Base-by-base conservation (phyloP, 2,113 vertebrate genomes). In the Pristiophorus japonicus region DNA sequence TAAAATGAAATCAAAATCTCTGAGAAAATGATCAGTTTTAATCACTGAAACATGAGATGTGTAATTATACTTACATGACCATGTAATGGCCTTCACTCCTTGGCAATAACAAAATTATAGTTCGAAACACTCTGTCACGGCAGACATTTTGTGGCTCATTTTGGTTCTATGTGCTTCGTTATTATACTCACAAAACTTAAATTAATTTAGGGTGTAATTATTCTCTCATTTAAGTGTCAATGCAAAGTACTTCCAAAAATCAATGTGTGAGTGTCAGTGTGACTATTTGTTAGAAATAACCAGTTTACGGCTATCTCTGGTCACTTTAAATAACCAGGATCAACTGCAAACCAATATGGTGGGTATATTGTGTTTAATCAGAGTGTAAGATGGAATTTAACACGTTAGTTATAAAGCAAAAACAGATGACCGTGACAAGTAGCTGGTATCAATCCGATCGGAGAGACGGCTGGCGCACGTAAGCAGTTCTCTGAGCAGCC, bases 1-100 rank as follows among this genome's bases (percentile, higher is more conserved):
- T 94, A 47, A 94, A 70, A 70, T 94, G 85, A 94, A 94, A 94
- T 94, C 92, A 70, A 70, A 67, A 94, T 47, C 18, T 94, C 65
- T 27, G 92, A 70, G 38, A 70, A 67, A 94, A 47, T 67, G 70
- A 65, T 94, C 70, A 47, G 38, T 94, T 94, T 94, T 30, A 94
- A 66, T 94, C 92, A 47, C 38, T 70, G 92, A 94, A 94, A 94
- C 42, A 70, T 70, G 38, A 94, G 65, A 47, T 94, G 63, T 94
- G 65, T 94, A 94, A 70, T 66, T 94, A 67, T 34, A 47, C 65
- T 66, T 24, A 51, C 22, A 45, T 94, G 38, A 12, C 62, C 42
- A 70, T 42, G 38, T 70, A 67, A 94, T 94, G 92, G 38, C 38
- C 10, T 51, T 22, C 42, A 42, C 0, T 70, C 62, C 11, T 66